Evolutionary conservation across 2,113 vertebrate species (phyloP).

Genomic region (Alaudala cheleensis): DNA sequence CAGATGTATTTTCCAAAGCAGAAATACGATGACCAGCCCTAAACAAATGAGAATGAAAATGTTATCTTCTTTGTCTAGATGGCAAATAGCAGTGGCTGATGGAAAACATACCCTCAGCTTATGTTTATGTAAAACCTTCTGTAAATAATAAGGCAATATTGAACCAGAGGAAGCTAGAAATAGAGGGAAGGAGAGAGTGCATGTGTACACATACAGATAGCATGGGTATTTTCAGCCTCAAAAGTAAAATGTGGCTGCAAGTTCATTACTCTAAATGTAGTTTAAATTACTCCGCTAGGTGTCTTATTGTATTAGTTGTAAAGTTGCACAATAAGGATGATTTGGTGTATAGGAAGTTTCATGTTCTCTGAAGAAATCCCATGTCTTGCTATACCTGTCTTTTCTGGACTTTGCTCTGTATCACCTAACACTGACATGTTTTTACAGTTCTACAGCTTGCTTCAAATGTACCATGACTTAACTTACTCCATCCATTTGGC

Average conservation of each 20-base stretch:
- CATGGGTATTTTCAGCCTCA: neutral
- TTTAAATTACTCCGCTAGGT: neutral
- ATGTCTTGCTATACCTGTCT: neutral
- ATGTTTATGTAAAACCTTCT: constrained; percentile 6
- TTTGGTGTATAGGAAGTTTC: neutral
- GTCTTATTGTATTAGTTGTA: neutral
- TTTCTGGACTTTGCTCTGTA: neutral
- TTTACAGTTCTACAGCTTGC: neutral
- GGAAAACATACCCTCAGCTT: constrained; percentile 22
- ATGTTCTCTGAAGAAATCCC: neutral
- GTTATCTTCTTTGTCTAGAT: constrained; percentile 1
- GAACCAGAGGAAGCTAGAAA: neutral
- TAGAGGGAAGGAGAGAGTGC: neutral
- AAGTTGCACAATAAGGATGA: neutral
- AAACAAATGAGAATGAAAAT: constrained; percentile 57
- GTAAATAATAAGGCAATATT: neutral
- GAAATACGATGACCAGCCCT: constrained; percentile 49
- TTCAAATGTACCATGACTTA: neutral
- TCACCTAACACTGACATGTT: neutral
- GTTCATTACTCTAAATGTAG: neutral
- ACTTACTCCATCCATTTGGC: neutral
- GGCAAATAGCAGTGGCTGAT: constrained; percentile 27
- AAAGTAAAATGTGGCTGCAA: neutral
- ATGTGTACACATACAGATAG: neutral
- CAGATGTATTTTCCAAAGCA: constrained; percentile 38